Conservation (phyloP, 2,888 invertebrate genomes). For the Cheilosia scutellata region DNA sequence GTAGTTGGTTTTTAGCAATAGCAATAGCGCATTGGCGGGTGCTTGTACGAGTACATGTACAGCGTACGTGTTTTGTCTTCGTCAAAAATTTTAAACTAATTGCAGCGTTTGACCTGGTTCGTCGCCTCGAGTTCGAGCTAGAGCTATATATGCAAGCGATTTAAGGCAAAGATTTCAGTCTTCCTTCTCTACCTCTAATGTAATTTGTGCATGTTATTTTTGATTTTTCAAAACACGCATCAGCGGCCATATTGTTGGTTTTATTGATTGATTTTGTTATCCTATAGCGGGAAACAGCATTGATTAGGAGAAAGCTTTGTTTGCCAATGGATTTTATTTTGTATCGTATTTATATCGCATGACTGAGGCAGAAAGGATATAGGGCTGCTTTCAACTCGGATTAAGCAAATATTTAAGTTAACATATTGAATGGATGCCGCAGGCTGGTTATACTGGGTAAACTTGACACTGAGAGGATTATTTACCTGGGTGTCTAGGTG, state of each 20-base stretch:
- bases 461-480: background rate
- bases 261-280: constrained; percentile 62
- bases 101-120: constrained; percentile 62
- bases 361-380: constrained; percentile 22
- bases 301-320: constrained; percentile 62
- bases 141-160: constrained; percentile 7
- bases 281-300: constrained; percentile 32
- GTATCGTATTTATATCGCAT: constrained; percentile 31
- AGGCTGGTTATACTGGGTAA: constrained; percentile 8
- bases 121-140: background rate
- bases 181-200: background rate
- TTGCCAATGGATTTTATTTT: constrained; percentile 44
- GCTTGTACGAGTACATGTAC: background rate
- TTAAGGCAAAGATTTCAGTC: constrained; percentile 15
- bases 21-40: background rate
- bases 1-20: background rate
- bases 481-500: constrained; percentile 3
- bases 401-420: constrained; percentile 56
- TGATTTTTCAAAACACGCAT: constrained; percentile 49
- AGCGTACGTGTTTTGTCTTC: constrained; percentile 26
- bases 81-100: constrained; percentile 50
- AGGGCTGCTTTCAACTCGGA: constrained; percentile 2
- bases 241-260: constrained; percentile 47
- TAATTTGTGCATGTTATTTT: constrained; percentile 25
- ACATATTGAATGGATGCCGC: constrained; percentile 37